Conservation (phyloP, 2,888 invertebrate genomes). For the Tricholauxania praeusta region DNA sequence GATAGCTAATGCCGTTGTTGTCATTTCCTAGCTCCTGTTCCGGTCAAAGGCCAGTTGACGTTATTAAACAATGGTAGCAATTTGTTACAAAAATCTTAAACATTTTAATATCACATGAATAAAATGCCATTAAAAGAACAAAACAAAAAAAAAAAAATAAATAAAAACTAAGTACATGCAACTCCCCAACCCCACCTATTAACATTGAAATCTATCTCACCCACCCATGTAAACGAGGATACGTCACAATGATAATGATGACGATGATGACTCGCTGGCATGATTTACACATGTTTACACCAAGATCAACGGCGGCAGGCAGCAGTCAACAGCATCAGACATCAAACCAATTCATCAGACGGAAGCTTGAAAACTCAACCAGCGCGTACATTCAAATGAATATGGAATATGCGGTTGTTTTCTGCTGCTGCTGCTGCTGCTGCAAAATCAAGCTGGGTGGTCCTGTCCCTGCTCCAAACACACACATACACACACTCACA, state of each 20-base stretch:
- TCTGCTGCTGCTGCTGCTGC: slow-evolving; percentile 32
- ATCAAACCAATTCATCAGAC: slow-evolving; percentile 41
- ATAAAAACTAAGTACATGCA: background rate
- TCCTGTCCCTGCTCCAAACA: slow-evolving; percentile 24
- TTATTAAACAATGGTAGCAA: too few species aligned
- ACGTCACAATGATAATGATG: slow-evolving; percentile 30
- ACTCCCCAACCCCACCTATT: slow-evolving; percentile 19
- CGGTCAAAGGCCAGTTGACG: too few species aligned
- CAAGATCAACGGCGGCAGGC: slow-evolving; percentile 39
- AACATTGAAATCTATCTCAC: slow-evolving; percentile 29
- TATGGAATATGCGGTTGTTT: slow-evolving; percentile 36
- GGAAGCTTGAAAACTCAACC: background rate
- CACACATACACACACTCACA: slow-evolving; percentile 1
- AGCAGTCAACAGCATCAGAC: slow-evolving; percentile 35
- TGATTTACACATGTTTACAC: slow-evolving; percentile 66
- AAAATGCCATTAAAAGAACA: background rate
- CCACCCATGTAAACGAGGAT: slow-evolving; percentile 23
- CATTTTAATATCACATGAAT: background rate
- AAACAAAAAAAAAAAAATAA: background rate
- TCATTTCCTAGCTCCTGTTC: too few species aligned
- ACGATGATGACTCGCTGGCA: slow-evolving; percentile 45
- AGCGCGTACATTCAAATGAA: slow-evolving; percentile 6
- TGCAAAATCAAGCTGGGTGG: slow-evolving; percentile 39
- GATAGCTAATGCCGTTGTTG: too few species aligned
- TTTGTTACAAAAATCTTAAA: background rate